Conservation (phyloP, 2,797 vertebrate genomes). For the Hydrocynus forskahlii region DNA sequence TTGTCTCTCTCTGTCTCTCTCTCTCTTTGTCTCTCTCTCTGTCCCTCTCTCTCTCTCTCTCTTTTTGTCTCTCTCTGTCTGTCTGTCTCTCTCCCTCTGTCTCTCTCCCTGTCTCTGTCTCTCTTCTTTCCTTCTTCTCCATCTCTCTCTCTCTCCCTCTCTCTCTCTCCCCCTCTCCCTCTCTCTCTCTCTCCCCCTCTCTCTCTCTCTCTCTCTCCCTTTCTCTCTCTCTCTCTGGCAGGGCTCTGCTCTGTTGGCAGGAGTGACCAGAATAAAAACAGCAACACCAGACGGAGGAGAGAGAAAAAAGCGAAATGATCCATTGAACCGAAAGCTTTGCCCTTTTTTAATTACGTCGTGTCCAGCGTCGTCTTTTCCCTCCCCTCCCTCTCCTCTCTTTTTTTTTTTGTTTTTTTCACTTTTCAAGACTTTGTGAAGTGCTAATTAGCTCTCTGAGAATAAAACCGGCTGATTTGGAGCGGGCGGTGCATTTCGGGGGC, state of each 20-base stretch:
- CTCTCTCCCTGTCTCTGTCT: too few species aligned
- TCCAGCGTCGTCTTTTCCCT: constrained; percentile 70
- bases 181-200: background rate
- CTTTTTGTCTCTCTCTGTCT: constrained; percentile 2
- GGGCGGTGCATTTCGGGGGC: constrained; percentile 87
- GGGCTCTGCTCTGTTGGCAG: constrained; percentile 83
- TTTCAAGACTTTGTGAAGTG: constrained; percentile 77
- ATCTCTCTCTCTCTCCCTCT: constrained; percentile 6
- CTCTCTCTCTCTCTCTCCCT: constrained; percentile 53
- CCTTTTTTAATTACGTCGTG: constrained; percentile 86
- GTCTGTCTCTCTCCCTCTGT: too few species aligned
- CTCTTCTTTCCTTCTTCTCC: too few species aligned
- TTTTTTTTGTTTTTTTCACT: constrained; percentile 60
- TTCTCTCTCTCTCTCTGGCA: constrained; percentile 77
- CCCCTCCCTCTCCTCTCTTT: background rate
- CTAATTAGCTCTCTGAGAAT: constrained; percentile 91
- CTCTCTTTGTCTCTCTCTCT: too few species aligned
- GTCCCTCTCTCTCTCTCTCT: background rate
- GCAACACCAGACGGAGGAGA: constrained; percentile 78
- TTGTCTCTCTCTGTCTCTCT: too few species aligned
- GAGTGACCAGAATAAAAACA: constrained; percentile 87
- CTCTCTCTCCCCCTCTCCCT: constrained; percentile 4
- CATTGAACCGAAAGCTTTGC: constrained; percentile 77
- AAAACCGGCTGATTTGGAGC: constrained; percentile 88
- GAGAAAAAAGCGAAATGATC: constrained; percentile 81